A percentile compares a stretch with the other conserved stretches of the same genome.
Conservation (phyloP, 2,888 invertebrate species). For the Heterodera filipjevi region DNA sequence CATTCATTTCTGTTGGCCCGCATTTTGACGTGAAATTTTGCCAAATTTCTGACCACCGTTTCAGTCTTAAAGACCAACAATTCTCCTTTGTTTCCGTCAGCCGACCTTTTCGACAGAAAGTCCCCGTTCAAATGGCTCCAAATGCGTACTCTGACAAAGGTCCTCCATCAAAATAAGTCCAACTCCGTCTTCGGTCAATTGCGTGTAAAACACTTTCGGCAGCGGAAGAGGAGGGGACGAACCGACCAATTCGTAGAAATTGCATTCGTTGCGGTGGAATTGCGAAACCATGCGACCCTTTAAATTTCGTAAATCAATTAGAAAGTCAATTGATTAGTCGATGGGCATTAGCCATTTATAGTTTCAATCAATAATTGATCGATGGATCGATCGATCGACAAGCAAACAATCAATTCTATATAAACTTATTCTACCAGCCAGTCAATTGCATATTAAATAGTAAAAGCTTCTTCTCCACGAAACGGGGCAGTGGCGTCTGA, state of each 20-base stretch:
- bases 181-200: neutral
- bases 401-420: no score
- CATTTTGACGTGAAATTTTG: neutral
- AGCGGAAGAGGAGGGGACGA: neutral
- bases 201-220: neutral
- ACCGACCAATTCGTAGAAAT: neutral
- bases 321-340: neutral
- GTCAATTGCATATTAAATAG: no score
- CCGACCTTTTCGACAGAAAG: neutral
- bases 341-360: neutral
- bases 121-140: neutral
- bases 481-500: no score
- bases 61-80: neutral
- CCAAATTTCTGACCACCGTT: neutral
- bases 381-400: no score
- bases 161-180: slow-evolving; percentile 11
- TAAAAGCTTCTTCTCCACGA: no score
- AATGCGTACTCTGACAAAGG: neutral
- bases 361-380: no score
- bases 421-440: no score
- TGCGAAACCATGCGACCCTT: neutral
- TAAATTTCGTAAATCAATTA: neutral
- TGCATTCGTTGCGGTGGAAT: slow-evolving; percentile 9
- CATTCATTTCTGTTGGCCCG: neutral
- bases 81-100: neutral